Evolutionary conservation across 35 echinoderm and acorn worm species (phyloP), one percentile per base, ranked within the genome.

Genomic region (Amphiura filiformis): DNA sequence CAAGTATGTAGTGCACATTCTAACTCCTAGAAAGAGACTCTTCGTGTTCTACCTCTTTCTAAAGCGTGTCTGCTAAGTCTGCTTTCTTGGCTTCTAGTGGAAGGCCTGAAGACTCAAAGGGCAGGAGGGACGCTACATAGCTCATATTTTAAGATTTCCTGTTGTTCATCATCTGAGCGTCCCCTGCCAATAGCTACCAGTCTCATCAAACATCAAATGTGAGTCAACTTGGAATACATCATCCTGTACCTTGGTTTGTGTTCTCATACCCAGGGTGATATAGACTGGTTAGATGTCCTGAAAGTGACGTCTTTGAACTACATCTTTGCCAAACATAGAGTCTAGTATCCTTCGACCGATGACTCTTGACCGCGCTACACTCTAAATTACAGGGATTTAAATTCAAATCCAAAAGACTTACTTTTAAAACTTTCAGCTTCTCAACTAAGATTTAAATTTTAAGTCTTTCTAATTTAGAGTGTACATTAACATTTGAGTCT

Each of bases 111-210:
- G 39, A 37, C 28, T 93, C 90, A 87, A 96, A 90, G 65, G 80
- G 94, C 94, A 76, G 90, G 86, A 23, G 90, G 94, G 34, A 93
- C 86, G 44, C 82, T 96, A 61, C 94, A 96, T 36, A 93, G 78
- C 39, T 96, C 94, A 83, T 90, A 90, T 28, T 86, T 83, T 70
- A 96, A 96, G 13, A 86, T 56, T 12, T 57, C 61, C 36, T 36
- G 4, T 31, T 84, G 80, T 39, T 84, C 30, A 15, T 85, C 31
- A n/a, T n/a, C n/a, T n/a, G n/a, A n/a, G 32, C 31, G 39, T 35
- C 36, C 13, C 70, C 32, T 85, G 41, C 77, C 83, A 28, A 78
- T n/a, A 31, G 41, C 79, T 18, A 88, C 57, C 13, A 91, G 89
- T 47, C 93, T 52, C 80, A n/a, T 95, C 84, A 33, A 95, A 91